Percentiles rank a stretch among this genome's conserved stretches.
Evolutionary conservation across 2,888 invertebrate species (phyloP).

Genomic region (Archips crataeganus): DNA sequence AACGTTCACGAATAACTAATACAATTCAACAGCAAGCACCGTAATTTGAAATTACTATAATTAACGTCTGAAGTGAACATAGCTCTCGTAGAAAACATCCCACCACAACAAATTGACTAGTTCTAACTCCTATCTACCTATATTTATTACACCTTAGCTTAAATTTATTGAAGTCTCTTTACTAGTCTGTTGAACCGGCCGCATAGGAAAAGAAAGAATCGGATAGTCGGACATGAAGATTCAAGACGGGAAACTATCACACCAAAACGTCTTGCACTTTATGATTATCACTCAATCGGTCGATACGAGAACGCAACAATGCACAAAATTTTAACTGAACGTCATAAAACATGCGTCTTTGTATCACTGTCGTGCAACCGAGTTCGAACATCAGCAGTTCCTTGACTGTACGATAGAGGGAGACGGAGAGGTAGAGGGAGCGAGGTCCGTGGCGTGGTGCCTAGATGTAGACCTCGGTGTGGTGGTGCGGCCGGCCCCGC

Average conservation of each 20-base stretch:
- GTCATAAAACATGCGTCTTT: conserved; percentile 52
- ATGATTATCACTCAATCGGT: conserved; percentile 61
- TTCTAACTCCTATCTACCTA: conserved; percentile 79
- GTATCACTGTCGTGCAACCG: conserved; percentile 71
- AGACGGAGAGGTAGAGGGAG: conserved; percentile 52
- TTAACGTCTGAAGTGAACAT: conserved; percentile 73
- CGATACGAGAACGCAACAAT: conserved; percentile 59
- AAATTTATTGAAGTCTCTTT: conserved; percentile 79
- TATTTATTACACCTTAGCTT: conserved; percentile 65
- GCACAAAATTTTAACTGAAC: conserved; percentile 51
- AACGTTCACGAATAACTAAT: conserved; percentile 67
- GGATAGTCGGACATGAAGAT: conserved; percentile 51
- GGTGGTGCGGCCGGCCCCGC: conserved; percentile 83
- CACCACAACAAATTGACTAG: conserved; percentile 85
- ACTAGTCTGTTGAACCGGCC: conserved; percentile 79
- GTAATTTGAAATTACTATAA: conserved; percentile 70
- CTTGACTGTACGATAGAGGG: conserved; percentile 63
- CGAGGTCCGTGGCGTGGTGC: conserved; percentile 51
- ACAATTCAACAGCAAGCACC: conserved; percentile 82
- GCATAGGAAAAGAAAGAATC: conserved; percentile 66
- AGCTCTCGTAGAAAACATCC: conserved; percentile 80
- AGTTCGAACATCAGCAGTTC: conserved; percentile 71
- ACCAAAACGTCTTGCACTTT: conserved; percentile 56
- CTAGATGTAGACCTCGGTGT: conserved; percentile 83
- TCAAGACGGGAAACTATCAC: conserved; percentile 57